Evolutionary conservation across 1,140 invertebrate species (phyloP).

Genomic region (Belonocnema kinseyi): DNA sequence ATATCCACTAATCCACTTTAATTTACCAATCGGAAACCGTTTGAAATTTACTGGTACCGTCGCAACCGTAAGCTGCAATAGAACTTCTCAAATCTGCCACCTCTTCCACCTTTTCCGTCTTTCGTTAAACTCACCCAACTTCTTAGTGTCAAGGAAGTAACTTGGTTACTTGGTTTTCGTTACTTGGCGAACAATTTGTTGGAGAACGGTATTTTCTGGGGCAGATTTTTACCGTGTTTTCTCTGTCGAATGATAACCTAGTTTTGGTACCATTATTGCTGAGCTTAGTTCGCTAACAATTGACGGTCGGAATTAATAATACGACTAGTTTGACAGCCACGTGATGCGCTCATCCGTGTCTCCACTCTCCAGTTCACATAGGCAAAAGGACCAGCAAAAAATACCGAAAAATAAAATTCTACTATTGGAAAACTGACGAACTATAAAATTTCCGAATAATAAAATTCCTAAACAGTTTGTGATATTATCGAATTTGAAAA

Average conservation of each 20-base stretch:
- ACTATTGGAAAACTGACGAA: too few species aligned
- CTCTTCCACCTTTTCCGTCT: neutral
- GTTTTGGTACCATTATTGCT: neutral
- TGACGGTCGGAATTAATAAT: slow-evolving; percentile 22
- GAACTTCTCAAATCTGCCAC: neutral
- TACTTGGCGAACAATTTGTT: neutral
- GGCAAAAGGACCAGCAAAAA: too few species aligned
- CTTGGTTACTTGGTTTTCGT: neutral
- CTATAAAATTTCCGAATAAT: too few species aligned
- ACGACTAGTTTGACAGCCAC: slow-evolving; percentile 40
- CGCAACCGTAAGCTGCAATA: too few species aligned
- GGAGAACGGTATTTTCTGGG: neutral
- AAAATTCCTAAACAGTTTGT: too few species aligned
- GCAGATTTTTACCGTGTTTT: neutral
- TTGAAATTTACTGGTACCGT: neutral
- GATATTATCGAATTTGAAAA: too few species aligned
- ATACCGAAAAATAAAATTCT: too few species aligned
- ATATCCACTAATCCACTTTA: neutral
- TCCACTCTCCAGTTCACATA: too few species aligned
- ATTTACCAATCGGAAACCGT: neutral
- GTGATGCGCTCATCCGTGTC: slow-evolving; percentile 32
- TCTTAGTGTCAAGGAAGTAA: neutral
- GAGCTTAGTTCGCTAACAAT: neutral
- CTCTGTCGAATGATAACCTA: neutral
- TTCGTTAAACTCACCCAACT: neutral